Percentiles rank a stretch among this genome's conserved stretches.
Evolutionary conservation across 2,888 invertebrate genomes (phyloP).

Genomic region (Liopterus haemorrhoidalis): DNA sequence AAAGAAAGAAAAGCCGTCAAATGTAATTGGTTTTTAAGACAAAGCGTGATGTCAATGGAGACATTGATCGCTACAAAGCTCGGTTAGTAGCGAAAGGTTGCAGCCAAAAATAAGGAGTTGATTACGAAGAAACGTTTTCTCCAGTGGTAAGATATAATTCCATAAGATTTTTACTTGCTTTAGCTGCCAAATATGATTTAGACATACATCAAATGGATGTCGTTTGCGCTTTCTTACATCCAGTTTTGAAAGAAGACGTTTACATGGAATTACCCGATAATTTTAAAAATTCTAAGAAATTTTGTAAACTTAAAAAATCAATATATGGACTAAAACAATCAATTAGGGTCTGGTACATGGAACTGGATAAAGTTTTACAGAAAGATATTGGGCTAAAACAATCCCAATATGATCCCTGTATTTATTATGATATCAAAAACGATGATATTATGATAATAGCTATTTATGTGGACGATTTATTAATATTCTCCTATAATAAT

Average conservation of each 20-base stretch:
- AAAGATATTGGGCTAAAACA: background rate
- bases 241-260: constrained; percentile 32
- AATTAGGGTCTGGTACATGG: constrained; percentile 25
- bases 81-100: too few species aligned
- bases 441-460: too few species aligned
- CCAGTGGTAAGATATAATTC: constrained; percentile 31
- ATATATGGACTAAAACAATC: constrained; percentile 31
- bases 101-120: too few species aligned
- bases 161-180: constrained; percentile 30
- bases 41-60: too few species aligned
- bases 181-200: constrained; percentile 29
- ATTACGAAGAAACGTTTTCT: constrained; percentile 34
- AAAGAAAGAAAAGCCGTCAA: too few species aligned
- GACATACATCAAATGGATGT: constrained; percentile 35
- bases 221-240: constrained; percentile 34
- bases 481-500: constrained; percentile 15
- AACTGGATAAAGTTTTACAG: constrained; percentile 14
- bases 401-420: background rate
- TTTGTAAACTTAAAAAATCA: constrained; percentile 27
- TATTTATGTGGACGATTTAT: too few species aligned
- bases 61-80: too few species aligned
- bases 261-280: constrained; percentile 31
- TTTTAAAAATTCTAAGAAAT: too few species aligned
- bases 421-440: background rate
- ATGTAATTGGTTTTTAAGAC: too few species aligned